Base-by-base conservation (phyloP, 2,797 vertebrate species). In the Darevskia mixta region DNA sequence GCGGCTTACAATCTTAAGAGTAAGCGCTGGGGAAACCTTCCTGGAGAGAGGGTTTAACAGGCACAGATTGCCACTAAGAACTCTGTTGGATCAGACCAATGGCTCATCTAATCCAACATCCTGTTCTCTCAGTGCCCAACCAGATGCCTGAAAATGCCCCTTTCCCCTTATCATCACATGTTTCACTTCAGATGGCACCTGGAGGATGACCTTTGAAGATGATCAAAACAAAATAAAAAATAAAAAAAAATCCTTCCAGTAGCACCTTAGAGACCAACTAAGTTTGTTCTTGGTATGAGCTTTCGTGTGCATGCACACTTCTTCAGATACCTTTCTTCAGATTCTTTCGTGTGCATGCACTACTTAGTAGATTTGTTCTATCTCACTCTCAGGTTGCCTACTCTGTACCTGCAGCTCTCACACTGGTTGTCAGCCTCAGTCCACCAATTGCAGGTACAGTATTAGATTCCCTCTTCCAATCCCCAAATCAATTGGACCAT, bases 401-500 rank as follows among this genome's bases (percentile, higher is more conserved):
- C 58, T 72, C 79, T 25, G 92, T 97, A 82, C 97, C 97, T 66
- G 95, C 97, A 73, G 91, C 85, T 64, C 93, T 97, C 77, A 92
- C 96, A 0, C 90, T 97, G 85, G 94, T 96, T 18, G 95, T 97
- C 58, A 91, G 95, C 91, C 81, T 97, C 83, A 95, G 95, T 75
- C 96, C 97, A 84, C 94, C 93, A 78, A 7, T 96, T 90, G 95
- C 97, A 95, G 97, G 97, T 97, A 97, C n/a, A 92, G 71, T 89
- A 78, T 0, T 85, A 35, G 94, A 73, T 15, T 41, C 35, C 69
- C 55, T 91, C 29, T 87, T 91, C 32, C 61, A 0, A 35, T 73
- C 18, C 7, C 41, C 0, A 0, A 45, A 71, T 43, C 88, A 4
- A 0, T 82, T 27, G 72, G n/a, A 3, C 41, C 64, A 41, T 61